phyloP scores from a whole-genome alignment of 2,113 vertebrate genomes.

The Neoarius graeffei region DNA sequence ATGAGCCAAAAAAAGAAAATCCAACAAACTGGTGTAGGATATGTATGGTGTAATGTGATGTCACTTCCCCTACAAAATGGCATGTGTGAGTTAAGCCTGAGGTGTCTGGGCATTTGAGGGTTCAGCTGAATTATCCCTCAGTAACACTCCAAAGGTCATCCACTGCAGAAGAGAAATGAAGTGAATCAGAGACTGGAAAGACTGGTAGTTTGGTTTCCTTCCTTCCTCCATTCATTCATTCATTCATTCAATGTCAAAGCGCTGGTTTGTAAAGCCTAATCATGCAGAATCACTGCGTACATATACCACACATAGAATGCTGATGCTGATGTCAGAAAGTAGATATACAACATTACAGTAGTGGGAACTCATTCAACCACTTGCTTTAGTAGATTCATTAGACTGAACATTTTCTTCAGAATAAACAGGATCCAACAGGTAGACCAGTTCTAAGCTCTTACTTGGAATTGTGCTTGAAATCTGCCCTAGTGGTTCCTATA shows the following conservation, averaged over 20 bases:
- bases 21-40: slow-evolving; percentile 1
- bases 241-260: not conserved
- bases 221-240: not conserved
- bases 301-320: not conserved
- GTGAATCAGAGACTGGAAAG: slow-evolving; percentile 23
- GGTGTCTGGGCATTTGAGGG: slow-evolving; percentile 13
- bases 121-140: not conserved
- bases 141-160: slow-evolving; percentile 31
- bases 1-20: slow-evolving; percentile 21
- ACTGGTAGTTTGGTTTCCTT: not conserved
- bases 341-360: not conserved
- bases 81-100: not conserved
- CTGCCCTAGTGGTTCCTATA: not conserved
- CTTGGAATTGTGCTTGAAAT: not conserved
- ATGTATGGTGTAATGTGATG: slow-evolving; percentile 6
- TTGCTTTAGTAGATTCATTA: not conserved
- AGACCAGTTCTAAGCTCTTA: not conserved
- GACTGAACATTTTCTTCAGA: not conserved
- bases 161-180: not conserved
- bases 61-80: slow-evolving; percentile 20
- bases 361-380: slow-evolving; percentile 32
- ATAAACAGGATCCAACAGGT: not conserved
- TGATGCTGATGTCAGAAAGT: not conserved
- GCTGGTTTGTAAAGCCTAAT: slow-evolving; percentile 25
- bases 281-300: not conserved